phyloP scores from a whole-genome alignment of 2,113 vertebrate species.

The Eptesicus fuscus region DNA sequence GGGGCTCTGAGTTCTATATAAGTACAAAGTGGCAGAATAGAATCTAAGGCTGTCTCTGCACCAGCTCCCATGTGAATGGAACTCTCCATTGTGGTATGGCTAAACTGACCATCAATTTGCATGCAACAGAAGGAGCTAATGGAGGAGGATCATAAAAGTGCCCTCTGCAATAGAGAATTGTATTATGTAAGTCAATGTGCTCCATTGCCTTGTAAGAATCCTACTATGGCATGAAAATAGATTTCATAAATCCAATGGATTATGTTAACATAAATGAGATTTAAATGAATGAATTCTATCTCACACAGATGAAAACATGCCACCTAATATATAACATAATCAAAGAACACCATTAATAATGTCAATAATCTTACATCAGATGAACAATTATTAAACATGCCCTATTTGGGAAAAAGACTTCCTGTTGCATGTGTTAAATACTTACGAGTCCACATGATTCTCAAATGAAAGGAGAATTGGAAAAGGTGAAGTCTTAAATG shows the following conservation, averaged over 20 bases:
- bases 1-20: neutral
- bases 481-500: constrained; percentile 98
- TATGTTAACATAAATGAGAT: neutral
- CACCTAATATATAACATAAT: neutral
- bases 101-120: neutral
- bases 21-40: neutral
- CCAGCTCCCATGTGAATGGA: rapidly evolving
- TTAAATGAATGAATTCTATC: neutral
- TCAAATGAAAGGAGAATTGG: constrained; percentile 98
- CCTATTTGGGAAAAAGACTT: neutral
- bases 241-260: neutral
- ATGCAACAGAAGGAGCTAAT: neutral
- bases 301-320: neutral
- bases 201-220: neutral
- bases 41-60: neutral
- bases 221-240: neutral
- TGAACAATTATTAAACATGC: neutral
- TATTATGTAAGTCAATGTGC: neutral
- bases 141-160: neutral
- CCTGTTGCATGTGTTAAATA: constrained; percentile 56
- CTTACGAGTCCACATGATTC: constrained; percentile 99
- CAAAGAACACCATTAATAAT: neutral
- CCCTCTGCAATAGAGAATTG: neutral
- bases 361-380: neutral
- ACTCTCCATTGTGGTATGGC: neutral